A percentile compares a stretch with the other conserved stretches of the same genome.
Evolutionary conservation across 2,797 vertebrate species (phyloP).

Genomic region (Pteronotus mesoamericanus): DNA sequence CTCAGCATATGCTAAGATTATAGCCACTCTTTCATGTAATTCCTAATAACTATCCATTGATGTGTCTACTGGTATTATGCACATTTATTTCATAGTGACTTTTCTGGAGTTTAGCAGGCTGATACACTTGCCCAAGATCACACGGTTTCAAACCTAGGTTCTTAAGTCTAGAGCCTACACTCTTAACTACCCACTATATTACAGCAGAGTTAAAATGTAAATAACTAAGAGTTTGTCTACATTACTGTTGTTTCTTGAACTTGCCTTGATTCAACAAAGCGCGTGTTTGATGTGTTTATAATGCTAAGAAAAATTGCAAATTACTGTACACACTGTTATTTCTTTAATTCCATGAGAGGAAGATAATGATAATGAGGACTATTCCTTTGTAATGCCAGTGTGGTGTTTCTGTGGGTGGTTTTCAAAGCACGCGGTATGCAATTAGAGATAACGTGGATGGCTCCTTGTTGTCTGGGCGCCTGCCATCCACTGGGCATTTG

Average conservation of each 20-base stretch:
- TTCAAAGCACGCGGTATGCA: slow-evolving; percentile 71
- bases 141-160: neutral
- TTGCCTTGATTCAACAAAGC: slow-evolving; percentile 30
- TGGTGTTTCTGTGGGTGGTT: slow-evolving; percentile 75
- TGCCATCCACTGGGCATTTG: slow-evolving; percentile 1
- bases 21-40: neutral
- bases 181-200: neutral
- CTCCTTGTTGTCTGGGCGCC: slow-evolving; percentile 57
- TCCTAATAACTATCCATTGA: neutral
- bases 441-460: slow-evolving; percentile 74
- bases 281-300: slow-evolving; percentile 69
- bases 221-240: neutral
- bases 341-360: slow-evolving; percentile 77
- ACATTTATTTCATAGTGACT: neutral
- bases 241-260: slow-evolving; percentile 51
- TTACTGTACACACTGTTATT: slow-evolving; percentile 70
- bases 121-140: neutral
- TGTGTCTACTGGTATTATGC: neutral
- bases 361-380: slow-evolving; percentile 74
- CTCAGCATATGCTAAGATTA: neutral
- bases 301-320: slow-evolving; percentile 67
- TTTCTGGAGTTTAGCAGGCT: neutral
- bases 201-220: neutral
- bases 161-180: neutral
- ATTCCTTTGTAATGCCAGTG: slow-evolving; percentile 71